Evolutionary conservation across 2,888 invertebrate genomes (phyloP), one percentile per base, ranked within the genome.

Genomic region (Baccha elongata): DNA sequence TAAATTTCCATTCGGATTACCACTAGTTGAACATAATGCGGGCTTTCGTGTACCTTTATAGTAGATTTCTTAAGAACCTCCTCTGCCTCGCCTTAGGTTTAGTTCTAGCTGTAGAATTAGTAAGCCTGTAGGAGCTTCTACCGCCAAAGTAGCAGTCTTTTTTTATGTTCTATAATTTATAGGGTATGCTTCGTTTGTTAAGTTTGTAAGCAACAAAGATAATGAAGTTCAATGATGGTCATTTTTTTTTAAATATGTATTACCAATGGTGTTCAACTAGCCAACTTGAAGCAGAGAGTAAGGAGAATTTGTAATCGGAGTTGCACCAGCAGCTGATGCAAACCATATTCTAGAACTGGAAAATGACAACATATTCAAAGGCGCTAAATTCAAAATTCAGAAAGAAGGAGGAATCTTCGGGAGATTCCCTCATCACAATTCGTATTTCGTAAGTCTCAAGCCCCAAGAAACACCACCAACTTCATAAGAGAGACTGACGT

Each of bases 1-100:
- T 79, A 79, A 79, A 79, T 79, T 79, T 60, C 67, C 67, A 55
- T 46, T 62, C 55, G 48, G 17, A 79, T 79, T 79, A 64, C 69
- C 55, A 67, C 62, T 50, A 46, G 64, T 48, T 26, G 29, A 53
- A 32, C 42, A 58, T 40, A 50, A 21, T 50, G 29, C 29, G 35
- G 48, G 13, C 46, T 29, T 50, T 44, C 65, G 67, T 60, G 19
- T 48, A 62, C 10, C 68, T 46, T 60, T 60, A 55, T 37, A 55
- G 42, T 37, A 42, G 8, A 50, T 7, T 23, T n/a, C n/a, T n/a
- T n/a, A 6, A 55, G 19, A 52, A 74, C 48, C 19, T 42, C 29
- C 37, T 35, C 17, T n/a, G 76, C 60, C 60, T 68, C 32, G 37
- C 46, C 35, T 50, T 44, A 50, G 32, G 17, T 52, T n/a, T 52